Evolutionary conservation across 2,888 invertebrate species (phyloP).

Genomic region (Megalurothrips usitatus): DNA sequence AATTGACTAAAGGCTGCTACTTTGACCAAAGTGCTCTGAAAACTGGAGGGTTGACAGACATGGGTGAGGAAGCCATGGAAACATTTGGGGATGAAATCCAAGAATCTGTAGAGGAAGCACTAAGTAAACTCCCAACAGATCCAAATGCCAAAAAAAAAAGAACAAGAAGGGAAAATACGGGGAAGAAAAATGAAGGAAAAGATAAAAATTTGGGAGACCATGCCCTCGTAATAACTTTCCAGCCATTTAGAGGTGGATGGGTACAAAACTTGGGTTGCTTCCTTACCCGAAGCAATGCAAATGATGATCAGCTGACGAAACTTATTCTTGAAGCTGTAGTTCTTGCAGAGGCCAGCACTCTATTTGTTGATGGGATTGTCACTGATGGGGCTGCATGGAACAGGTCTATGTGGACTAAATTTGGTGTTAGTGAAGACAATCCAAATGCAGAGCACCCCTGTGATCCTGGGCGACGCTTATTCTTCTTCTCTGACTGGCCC

Average conservation of each 20-base stretch:
- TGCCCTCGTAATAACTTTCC: not conserved
- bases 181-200: not conserved
- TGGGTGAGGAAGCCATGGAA: not conserved
- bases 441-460: conserved; percentile 14
- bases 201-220: not conserved
- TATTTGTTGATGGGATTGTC: conserved; percentile 30
- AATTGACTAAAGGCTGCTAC: not conserved
- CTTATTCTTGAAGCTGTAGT: conserved; percentile 30
- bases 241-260: not conserved
- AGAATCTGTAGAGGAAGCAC: not conserved
- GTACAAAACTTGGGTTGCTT: not conserved
- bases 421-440: conserved; percentile 25
- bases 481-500: conserved; percentile 29
- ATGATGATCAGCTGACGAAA: not conserved
- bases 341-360: conserved; percentile 18
- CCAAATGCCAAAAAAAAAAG: not conserved
- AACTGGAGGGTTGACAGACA: not conserved
- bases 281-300: not conserved
- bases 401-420: conserved; percentile 31
- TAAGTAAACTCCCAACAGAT: not conserved
- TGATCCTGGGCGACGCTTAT: conserved; percentile 9
- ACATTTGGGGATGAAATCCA: not conserved
- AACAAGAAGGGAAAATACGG: not conserved
- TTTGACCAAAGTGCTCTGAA: not conserved
- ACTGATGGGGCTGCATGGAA: conserved; percentile 31